phyloP scores from a whole-genome alignment of 2,797 vertebrate species.

The Euphonia xanthogaster region DNA sequence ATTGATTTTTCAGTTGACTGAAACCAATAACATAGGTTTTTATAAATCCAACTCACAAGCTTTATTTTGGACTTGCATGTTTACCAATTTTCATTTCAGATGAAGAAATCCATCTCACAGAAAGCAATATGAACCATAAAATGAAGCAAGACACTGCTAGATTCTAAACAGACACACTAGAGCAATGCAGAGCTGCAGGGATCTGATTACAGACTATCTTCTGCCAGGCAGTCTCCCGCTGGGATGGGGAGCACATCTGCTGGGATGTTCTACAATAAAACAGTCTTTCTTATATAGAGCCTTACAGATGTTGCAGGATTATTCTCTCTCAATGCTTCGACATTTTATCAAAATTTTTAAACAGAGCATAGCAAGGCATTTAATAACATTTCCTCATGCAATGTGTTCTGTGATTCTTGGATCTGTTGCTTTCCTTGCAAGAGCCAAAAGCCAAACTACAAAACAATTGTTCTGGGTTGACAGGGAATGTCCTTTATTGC shows the following conservation, averaged over 20 bases:
- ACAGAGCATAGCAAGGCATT: neutral
- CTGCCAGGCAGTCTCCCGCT: neutral
- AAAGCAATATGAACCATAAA: neutral
- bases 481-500: neutral
- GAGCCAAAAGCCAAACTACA: neutral
- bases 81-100: slow-evolving; percentile 13
- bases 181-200: neutral
- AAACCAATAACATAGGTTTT: neutral
- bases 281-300: neutral
- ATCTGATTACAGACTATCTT: neutral
- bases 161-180: neutral
- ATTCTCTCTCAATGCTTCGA: neutral
- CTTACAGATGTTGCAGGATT: neutral
- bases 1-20: neutral
- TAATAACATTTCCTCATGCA: neutral
- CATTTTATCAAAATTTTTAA: neutral
- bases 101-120: neutral
- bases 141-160: neutral
- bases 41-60: neutral
- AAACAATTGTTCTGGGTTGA: neutral
- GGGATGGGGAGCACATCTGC: neutral
- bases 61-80: neutral
- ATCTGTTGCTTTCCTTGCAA: neutral
- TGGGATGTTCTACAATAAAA: neutral
- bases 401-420: neutral